Evolutionary conservation across 2,797 vertebrate genomes (phyloP).

Genomic region (Selene dorsalis): DNA sequence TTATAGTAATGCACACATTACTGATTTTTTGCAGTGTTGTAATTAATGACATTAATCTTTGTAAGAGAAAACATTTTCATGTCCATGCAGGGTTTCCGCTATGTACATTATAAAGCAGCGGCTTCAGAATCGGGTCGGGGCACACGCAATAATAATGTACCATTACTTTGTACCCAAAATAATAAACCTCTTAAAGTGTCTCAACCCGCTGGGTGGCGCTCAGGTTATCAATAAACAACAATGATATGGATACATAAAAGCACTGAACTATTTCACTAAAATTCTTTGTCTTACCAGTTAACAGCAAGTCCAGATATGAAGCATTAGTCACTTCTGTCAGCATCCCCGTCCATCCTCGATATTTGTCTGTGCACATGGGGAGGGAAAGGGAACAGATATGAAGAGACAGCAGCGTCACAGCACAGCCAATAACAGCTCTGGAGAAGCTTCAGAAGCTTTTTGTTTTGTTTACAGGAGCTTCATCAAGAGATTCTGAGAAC

Average conservation of each 20-base stretch:
- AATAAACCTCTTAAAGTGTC: no score
- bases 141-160: no score
- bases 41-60: neutral
- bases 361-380: conserved; percentile 72
- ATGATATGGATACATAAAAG: conserved; percentile 1
- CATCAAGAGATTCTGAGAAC: conserved; percentile 51
- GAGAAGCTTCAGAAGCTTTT: conserved; percentile 34
- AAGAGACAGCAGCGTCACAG: conserved; percentile 48
- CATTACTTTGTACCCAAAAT: no score
- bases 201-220: no score
- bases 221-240: no score
- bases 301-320: conserved; percentile 71
- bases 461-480: conserved; percentile 56
- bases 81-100: no score
- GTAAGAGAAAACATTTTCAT: neutral
- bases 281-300: conserved; percentile 69
- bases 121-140: no score
- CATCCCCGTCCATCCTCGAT: conserved; percentile 72
- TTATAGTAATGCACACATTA: neutral
- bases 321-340: conserved; percentile 76
- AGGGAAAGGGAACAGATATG: conserved; percentile 41
- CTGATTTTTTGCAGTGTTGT: neutral
- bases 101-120: no score
- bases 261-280: neutral
- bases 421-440: conserved; percentile 19